These are phyloP conservation scores for Drosophila colorata DNA, from an alignment of 2,888 invertebrate genomes.

Conservation along the genomic window DNA sequence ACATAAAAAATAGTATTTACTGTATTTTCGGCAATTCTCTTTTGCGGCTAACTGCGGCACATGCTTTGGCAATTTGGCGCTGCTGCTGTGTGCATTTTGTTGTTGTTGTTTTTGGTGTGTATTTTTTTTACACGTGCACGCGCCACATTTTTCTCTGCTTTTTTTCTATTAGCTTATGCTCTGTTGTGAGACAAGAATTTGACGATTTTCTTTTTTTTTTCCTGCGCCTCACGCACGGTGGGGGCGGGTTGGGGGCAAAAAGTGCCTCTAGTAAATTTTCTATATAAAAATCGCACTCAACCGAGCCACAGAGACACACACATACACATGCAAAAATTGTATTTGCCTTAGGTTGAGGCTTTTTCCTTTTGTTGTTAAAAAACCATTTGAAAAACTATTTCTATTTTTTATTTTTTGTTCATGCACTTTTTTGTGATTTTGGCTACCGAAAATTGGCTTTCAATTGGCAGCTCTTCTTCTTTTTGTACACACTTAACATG, in stretches of 20 bases:
- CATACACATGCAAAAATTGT: conserved; percentile 47
- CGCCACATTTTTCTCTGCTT: conserved; percentile 62
- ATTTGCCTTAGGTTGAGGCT: conserved; percentile 43
- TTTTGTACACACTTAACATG: conserved; percentile 31
- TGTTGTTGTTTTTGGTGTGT: conserved; percentile 33
- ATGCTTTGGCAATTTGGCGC: conserved; percentile 62
- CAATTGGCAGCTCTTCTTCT: conserved; percentile 28
- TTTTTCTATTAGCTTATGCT: conserved; percentile 28
- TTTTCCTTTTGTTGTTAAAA: conserved; percentile 31
- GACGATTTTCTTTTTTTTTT: conserved; percentile 40
- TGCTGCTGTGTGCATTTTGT: conserved; percentile 59
- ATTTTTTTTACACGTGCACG: conserved; percentile 70
- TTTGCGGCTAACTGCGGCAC: conserved; percentile 59
- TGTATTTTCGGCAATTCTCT: conserved; percentile 59
- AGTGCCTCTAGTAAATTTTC: conserved; percentile 52
- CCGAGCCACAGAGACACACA: conserved; percentile 31
- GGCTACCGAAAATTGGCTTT: conserved; percentile 25
- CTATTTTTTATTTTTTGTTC: conserved; percentile 23
- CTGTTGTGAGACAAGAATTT: conserved; percentile 15
- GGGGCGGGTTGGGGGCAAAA: conserved; percentile 18
- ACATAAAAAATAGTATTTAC: conserved; percentile 55
- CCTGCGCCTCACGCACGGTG: conserved; percentile 45
- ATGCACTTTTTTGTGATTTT: conserved; percentile 36
- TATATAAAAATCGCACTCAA: conserved; percentile 43
- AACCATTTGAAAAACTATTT: conserved; percentile 36